Evolutionary conservation across 2,888 invertebrate genomes (phyloP).

Genomic region (Cataglyphis cursor): DNA sequence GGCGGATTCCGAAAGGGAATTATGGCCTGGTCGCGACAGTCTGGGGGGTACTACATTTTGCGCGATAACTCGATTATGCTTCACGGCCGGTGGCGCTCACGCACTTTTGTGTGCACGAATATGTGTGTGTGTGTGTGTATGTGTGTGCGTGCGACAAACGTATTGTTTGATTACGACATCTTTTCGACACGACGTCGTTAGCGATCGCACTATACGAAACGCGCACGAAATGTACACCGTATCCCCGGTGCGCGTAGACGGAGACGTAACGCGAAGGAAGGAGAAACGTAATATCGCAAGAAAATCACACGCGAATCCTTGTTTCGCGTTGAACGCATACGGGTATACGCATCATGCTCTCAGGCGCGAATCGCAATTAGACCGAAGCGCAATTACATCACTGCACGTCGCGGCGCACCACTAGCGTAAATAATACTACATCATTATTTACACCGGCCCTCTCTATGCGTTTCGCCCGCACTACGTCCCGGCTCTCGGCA

Average conservation of each 20-base stretch:
- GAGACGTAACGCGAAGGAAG: too few species aligned
- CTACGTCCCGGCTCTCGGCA: conserved; percentile 23
- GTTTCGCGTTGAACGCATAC: not conserved
- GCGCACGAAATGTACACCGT: not conserved
- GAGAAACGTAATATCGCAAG: not conserved
- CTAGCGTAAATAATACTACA: conserved; percentile 50
- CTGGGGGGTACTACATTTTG: conserved; percentile 47
- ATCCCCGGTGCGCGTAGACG: too few species aligned
- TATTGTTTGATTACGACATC: conserved; percentile 27
- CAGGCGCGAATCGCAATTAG: conserved; percentile 48
- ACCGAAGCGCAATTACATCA: conserved; percentile 43
- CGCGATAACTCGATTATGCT: conserved; percentile 48
- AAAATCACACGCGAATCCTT: conserved; percentile 5
- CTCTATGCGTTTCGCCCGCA: conserved; percentile 37
- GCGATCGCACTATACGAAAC: not conserved
- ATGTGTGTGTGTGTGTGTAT: not conserved
- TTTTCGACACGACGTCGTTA: conserved; percentile 2
- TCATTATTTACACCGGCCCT: conserved; percentile 45
- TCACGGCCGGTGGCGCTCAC: conserved; percentile 45
- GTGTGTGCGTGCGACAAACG: not conserved
- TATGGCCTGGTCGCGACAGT: conserved; percentile 66
- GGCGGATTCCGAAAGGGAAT: conserved; percentile 76
- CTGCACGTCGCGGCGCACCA: conserved; percentile 43
- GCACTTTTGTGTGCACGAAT: not conserved
- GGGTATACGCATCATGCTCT: not conserved